Evolutionary conservation across 2,113 vertebrate species (phyloP).

Genomic region (Prunella himalayana): DNA sequence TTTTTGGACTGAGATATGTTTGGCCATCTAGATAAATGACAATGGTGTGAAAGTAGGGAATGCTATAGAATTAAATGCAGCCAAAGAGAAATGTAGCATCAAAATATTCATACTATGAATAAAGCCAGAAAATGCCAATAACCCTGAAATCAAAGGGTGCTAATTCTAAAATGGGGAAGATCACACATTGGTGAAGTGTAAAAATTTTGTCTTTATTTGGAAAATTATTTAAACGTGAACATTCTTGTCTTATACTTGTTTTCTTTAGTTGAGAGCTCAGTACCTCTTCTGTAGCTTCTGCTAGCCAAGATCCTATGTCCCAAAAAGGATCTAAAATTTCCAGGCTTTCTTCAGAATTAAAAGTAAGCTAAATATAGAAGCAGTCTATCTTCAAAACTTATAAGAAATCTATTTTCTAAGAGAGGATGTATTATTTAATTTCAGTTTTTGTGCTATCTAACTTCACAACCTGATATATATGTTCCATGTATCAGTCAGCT

Average conservation of each 20-base stretch:
- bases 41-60: not conserved
- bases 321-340: not conserved
- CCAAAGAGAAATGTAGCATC: not conserved
- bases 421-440: not conserved
- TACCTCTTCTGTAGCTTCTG: not conserved
- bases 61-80: not conserved
- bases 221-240: not conserved
- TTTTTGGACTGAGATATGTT: not conserved
- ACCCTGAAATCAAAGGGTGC: not conserved
- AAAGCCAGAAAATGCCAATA: not conserved
- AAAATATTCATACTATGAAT: not conserved
- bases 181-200: not conserved
- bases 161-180: not conserved
- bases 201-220: not conserved
- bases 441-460: not conserved
- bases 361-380: not conserved
- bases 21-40: not conserved
- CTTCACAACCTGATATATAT: not conserved
- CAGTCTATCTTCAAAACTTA: not conserved
- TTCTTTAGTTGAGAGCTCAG: not conserved
- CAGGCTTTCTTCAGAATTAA: not conserved
- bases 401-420: not conserved
- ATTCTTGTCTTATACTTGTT: not conserved
- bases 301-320: not conserved
- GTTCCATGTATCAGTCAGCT: not conserved